Conservation (phyloP, 2,888 invertebrate genomes). For the Palloptera scutellata region DNA sequence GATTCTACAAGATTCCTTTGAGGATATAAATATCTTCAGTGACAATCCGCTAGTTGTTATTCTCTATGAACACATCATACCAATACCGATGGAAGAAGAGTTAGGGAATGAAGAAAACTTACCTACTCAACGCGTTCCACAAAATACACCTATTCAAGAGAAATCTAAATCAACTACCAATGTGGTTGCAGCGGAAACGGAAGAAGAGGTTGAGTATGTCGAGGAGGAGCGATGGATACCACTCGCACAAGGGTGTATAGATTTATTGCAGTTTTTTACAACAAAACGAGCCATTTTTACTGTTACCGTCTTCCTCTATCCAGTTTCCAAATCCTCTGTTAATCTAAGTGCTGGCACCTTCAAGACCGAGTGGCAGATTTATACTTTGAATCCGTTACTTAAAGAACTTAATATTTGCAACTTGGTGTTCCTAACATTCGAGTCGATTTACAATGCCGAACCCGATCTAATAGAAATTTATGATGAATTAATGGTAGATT, state of each 20-base stretch:
- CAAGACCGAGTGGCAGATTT: slow-evolving; percentile 48
- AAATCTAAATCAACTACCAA: too few relatives aligned
- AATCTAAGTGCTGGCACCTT: slow-evolving; percentile 24
- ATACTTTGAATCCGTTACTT: slow-evolving; percentile 52
- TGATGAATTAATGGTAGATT: slow-evolving; percentile 24
- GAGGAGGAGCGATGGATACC: slow-evolving; percentile 23
- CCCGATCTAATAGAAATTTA: slow-evolving; percentile 32
- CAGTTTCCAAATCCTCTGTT: slow-evolving; percentile 16
- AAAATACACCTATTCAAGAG: too few relatives aligned
- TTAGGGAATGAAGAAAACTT: slow-evolving; percentile 5
- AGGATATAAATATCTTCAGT: slow-evolving; percentile 50
- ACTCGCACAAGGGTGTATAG: slow-evolving; percentile 40
- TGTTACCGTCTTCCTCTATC: slow-evolving; percentile 33
- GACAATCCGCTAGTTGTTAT: slow-evolving; percentile 51
- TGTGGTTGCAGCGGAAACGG: slow-evolving; percentile 23
- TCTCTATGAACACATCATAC: slow-evolving; percentile 46
- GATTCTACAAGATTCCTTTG: slow-evolving; percentile 51
- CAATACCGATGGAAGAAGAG: slow-evolving; percentile 20
- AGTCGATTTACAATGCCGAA: slow-evolving; percentile 48
- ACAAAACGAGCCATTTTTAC: slow-evolving; percentile 27
- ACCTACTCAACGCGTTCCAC: neutral
- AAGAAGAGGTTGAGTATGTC: slow-evolving; percentile 26
- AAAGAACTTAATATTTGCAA: slow-evolving; percentile 47
- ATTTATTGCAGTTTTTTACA: slow-evolving; percentile 36
- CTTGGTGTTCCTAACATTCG: slow-evolving; percentile 47